Evolutionary conservation across 2,797 vertebrate genomes (phyloP).

Genomic region (Cryptoprocta ferox): DNA sequence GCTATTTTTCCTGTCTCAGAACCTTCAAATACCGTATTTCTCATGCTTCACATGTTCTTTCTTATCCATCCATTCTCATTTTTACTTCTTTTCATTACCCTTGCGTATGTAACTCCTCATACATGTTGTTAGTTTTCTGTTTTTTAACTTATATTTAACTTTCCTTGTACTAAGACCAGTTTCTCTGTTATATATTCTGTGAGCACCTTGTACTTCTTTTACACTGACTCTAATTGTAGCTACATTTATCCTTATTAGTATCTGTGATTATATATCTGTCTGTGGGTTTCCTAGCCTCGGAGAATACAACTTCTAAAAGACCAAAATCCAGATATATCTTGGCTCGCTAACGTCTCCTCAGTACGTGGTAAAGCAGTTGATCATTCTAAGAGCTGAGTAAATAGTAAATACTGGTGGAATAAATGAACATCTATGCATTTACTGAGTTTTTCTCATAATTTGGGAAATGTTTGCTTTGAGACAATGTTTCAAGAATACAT

Average conservation of each 20-base stretch:
- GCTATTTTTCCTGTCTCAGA: not conserved
- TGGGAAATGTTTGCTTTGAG: not conserved
- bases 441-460: not conserved
- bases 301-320: not conserved
- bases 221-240: not conserved
- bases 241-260: not conserved
- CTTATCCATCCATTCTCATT: not conserved
- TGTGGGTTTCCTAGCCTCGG: not conserved
- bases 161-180: not conserved
- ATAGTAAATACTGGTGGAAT: constrained; percentile 43
- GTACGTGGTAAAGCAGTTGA: not conserved
- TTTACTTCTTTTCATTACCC: not conserved
- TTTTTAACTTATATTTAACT: constrained; percentile 42
- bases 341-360: not conserved
- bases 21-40: not conserved
- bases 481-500: not conserved
- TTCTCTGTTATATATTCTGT: not conserved
- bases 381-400: not conserved
- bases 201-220: constrained; percentile 29
- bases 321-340: constrained; percentile 30
- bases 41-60: not conserved
- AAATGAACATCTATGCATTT: not conserved
- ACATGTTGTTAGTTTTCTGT: not conserved
- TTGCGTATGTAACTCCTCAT: not conserved
- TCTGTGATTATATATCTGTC: not conserved